Conservation (phyloP, 2,797 vertebrate genomes). For the Lepilemur ruficaudatus region DNA sequence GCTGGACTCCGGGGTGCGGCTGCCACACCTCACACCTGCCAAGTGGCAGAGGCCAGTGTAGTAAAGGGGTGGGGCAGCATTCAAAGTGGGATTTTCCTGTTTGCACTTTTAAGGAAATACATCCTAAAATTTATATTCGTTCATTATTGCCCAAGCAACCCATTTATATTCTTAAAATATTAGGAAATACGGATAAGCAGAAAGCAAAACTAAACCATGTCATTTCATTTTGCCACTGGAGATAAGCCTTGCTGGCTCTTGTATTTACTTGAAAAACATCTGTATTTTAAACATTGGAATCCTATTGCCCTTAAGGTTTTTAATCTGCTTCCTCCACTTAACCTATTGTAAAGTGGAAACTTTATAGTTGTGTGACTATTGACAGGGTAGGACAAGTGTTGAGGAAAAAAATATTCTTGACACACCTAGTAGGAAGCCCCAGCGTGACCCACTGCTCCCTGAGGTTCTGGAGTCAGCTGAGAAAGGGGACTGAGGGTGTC, state of each 20-base stretch:
- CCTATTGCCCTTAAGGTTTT: background rate
- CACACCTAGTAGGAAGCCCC: background rate
- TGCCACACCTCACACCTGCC: background rate
- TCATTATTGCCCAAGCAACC: background rate
- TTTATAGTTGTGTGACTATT: background rate
- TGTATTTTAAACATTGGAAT: background rate
- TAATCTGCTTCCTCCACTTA: background rate
- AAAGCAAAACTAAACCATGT: background rate
- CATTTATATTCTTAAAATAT: constrained; percentile 1
- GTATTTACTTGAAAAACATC: background rate
- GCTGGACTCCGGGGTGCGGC: background rate
- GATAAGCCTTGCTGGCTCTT: background rate
- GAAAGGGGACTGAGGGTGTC: background rate
- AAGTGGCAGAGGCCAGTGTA: background rate
- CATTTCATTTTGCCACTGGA: constrained; percentile 6
- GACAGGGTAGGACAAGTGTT: background rate
- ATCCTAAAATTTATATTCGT: background rate
- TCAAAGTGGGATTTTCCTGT: background rate
- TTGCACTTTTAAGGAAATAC: constrained; percentile 17
- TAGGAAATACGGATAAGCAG: background rate
- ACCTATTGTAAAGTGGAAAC: background rate
- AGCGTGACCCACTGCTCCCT: background rate
- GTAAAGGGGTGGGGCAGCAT: background rate
- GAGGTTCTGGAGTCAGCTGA: background rate
- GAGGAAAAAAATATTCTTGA: background rate